Conservation (phyloP, 2,797 vertebrate genomes). For the Acanthurus lineatus region DNA sequence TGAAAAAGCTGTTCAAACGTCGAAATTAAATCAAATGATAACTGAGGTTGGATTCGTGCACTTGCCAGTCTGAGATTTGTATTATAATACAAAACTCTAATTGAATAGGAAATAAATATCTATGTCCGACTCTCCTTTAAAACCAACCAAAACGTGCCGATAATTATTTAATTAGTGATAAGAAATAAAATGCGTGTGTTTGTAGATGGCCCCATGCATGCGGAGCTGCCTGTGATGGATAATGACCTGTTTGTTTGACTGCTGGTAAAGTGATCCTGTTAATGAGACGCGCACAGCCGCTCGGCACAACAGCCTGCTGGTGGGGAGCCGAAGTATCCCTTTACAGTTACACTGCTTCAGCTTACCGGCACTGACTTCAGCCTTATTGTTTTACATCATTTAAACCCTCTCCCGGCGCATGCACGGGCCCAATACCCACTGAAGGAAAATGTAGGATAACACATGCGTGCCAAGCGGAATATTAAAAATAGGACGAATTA, state of each 20-base stretch:
- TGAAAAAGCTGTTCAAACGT: not conserved
- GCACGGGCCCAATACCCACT: constrained; percentile 3
- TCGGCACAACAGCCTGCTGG: constrained; percentile 76
- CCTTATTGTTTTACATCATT: constrained; percentile 75
- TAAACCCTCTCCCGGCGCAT: constrained; percentile 19
- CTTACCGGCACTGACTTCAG: constrained; percentile 70
- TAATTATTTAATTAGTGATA: not conserved
- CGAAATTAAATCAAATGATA: not conserved
- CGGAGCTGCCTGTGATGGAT: constrained; percentile 50
- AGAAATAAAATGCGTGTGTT: not conserved
- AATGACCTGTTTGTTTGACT: constrained; percentile 75
- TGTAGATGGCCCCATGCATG: not conserved
- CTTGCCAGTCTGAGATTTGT: not conserved
- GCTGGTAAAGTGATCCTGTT: constrained; percentile 79
- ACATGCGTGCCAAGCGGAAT: not conserved
- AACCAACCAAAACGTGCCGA: not conserved
- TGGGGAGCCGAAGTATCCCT: constrained; percentile 73
- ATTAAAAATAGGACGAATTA: not conserved
- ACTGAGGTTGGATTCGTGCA: constrained; percentile 23
- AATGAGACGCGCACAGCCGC: constrained; percentile 70
- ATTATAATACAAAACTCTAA: not conserved
- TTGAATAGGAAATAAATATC: not conserved
- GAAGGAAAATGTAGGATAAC: not conserved
- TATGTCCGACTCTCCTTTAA: not conserved
- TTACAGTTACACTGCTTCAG: constrained; percentile 75